Base-by-base conservation (phyloP, 1,140 invertebrate genomes). In the Papilio glaucus region DNA sequence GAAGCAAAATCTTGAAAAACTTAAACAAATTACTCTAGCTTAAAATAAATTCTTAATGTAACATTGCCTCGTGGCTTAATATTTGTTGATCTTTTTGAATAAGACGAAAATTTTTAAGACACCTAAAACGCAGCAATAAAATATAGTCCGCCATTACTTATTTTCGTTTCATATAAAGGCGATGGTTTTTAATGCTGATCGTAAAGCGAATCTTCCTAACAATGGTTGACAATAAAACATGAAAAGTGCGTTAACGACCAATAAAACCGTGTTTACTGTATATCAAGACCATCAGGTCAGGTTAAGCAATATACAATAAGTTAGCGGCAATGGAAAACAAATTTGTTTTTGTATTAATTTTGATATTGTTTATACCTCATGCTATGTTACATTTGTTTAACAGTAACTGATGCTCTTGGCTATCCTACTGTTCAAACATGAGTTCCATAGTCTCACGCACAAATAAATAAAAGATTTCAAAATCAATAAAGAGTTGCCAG, bases 201-300 rank as follows among this genome's bases (percentile, higher is more conserved):
- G 83, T 90, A 90, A 90, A 88, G 62, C 39, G 81, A 82, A 84
- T 85, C 79, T 83, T 82, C 80, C 79, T 85, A 84, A 88, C 86
- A 87, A 88, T 86, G 82, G 81, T 75, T 81, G 72, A 85, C 81
- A 89, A 86, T 89, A 89, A 88, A 91, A 88, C 84, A 84, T 83
- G 83, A 83, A 87, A 89, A 89, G 83, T 85, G 79, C 85, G 83
- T 87, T 88, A 88, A 88, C 86, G 86, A 82, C 77, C 82, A 70
- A 88, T 91, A 89, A 88, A 89, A 83, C 72, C 77, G 76, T 87
- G 86, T 88, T 88, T 88, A 88, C 81, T 85, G 80, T 79, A 73
- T 63, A 81, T 74, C 71, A 82, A 85, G 81, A 82, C 67, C 67
- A 69, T 69, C 42, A 69, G 67, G 67, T 69, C 18, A 69, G 67